phyloP scores from a whole-genome alignment of 2,113 vertebrate genomes.

The Alouatta palliata region DNA sequence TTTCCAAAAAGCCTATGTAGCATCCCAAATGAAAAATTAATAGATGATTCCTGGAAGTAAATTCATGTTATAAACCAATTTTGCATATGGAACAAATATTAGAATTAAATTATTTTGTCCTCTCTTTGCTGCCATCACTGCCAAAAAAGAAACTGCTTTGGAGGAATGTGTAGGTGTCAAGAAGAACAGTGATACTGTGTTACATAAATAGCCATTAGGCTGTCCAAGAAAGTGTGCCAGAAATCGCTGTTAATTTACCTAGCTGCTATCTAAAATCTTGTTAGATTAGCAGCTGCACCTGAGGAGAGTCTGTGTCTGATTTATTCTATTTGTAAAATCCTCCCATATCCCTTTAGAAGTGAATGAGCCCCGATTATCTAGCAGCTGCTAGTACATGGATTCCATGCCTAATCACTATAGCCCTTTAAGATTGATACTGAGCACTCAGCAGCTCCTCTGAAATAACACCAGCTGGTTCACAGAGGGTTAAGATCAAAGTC shows the following conservation, averaged over 20 bases:
- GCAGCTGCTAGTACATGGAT: slow-evolving; percentile 70
- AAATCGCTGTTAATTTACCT: slow-evolving; percentile 53
- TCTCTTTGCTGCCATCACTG: neutral
- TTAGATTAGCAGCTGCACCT: slow-evolving; percentile 73
- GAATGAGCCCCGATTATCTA: slow-evolving; percentile 71
- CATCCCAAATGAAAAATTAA: slow-evolving; percentile 8
- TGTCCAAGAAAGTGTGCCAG: neutral
- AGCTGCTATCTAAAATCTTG: slow-evolving; percentile 63
- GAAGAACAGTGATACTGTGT: neutral
- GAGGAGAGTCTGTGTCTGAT: slow-evolving; percentile 77
- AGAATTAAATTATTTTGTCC: neutral
- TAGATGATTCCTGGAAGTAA: neutral
- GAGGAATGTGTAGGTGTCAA: neutral
- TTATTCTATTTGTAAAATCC: slow-evolving; percentile 77
- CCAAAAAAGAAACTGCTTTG: neutral
- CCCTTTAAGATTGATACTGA: slow-evolving; percentile 67
- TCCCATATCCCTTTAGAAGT: slow-evolving; percentile 75
- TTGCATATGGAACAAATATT: neutral
- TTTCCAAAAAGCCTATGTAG: neutral
- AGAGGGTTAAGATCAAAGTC: slow-evolving; percentile 58
- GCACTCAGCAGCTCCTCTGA: slow-evolving; percentile 69
- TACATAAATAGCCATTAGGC: neutral
- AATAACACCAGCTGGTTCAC: slow-evolving; percentile 38
- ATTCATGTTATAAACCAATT: slow-evolving; percentile 4
- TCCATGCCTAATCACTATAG: slow-evolving; percentile 59